Percentiles rank a stretch among this genome's conserved stretches.
phyloP scores from a whole-genome alignment of 2,888 invertebrate species.

The Eurytoma adleriae region DNA sequence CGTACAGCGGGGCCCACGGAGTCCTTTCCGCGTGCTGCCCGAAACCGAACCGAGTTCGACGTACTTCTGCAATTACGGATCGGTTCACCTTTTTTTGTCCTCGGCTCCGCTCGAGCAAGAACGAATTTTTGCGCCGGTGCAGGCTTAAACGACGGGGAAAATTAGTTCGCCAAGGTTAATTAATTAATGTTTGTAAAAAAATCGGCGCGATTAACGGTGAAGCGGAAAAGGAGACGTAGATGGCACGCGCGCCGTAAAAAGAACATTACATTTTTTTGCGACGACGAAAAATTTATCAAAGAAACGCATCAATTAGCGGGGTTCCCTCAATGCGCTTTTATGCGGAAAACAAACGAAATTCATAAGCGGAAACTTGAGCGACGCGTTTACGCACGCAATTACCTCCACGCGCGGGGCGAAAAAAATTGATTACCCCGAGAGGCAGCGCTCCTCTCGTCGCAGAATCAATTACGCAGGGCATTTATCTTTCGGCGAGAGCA shows the following conservation, averaged over 20 bases:
- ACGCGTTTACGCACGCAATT: conserved; percentile 28
- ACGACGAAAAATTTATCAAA: neutral
- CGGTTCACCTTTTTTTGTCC: neutral
- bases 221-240: neutral
- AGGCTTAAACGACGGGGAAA: no score
- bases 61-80: neutral
- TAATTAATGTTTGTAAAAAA: no score
- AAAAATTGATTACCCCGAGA: conserved; percentile 43
- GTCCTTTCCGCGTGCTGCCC: neutral
- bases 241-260: neutral
- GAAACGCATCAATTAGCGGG: no score
- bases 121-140: neutral
- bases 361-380: neutral
- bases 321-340: no score
- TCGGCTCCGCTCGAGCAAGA: neutral
- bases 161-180: no score
- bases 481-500: conserved; percentile 42
- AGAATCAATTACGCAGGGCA: conserved; percentile 55
- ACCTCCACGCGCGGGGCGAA: conserved; percentile 8
- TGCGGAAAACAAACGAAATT: no score
- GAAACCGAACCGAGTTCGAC: conserved; percentile 24
- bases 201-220: no score
- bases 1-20: neutral
- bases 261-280: neutral
- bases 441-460: conserved; percentile 1